phyloP scores from a whole-genome alignment of 2,888 invertebrate genomes.

The Drosophila quasianomalipes region DNA sequence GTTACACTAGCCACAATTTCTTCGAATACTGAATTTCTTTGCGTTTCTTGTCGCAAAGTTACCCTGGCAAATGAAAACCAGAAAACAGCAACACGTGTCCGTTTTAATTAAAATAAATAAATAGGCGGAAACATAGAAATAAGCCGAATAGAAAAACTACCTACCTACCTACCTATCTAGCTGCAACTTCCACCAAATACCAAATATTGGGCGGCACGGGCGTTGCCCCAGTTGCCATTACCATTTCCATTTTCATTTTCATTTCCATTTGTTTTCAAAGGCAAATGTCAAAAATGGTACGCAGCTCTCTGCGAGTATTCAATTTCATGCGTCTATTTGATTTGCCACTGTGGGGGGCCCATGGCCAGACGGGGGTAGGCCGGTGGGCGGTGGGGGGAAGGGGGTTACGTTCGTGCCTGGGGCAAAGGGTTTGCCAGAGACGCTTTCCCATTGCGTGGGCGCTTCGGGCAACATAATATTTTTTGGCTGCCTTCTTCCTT shows the following conservation, averaged over 20 bases:
- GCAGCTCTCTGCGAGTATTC: slow-evolving; percentile 53
- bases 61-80: slow-evolving; percentile 66
- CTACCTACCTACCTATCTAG: neutral
- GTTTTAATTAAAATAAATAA: slow-evolving; percentile 81
- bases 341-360: slow-evolving; percentile 53
- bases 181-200: slow-evolving; percentile 6
- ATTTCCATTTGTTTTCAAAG: slow-evolving; percentile 49
- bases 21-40: slow-evolving; percentile 6
- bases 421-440: slow-evolving; percentile 56
- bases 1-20: slow-evolving; percentile 33
- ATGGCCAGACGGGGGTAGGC: neutral
- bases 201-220: slow-evolving; percentile 10
- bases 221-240: slow-evolving; percentile 44
- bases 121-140: slow-evolving; percentile 65
- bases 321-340: slow-evolving; percentile 78
- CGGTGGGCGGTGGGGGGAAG: neutral
- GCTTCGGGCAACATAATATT: slow-evolving; percentile 35
- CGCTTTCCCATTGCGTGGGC: slow-evolving; percentile 39
- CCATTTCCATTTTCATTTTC: slow-evolving; percentile 40
- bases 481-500: slow-evolving; percentile 36
- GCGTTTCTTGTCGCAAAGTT: slow-evolving; percentile 42
- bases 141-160: slow-evolving; percentile 49
- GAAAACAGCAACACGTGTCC: slow-evolving; percentile 79
- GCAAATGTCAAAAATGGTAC: slow-evolving; percentile 71
- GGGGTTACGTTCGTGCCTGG: slow-evolving; percentile 45